These are phyloP conservation scores for Fringilla coelebs DNA, from an alignment of 2,797 vertebrate genomes.

Conservation along the genomic window DNA sequence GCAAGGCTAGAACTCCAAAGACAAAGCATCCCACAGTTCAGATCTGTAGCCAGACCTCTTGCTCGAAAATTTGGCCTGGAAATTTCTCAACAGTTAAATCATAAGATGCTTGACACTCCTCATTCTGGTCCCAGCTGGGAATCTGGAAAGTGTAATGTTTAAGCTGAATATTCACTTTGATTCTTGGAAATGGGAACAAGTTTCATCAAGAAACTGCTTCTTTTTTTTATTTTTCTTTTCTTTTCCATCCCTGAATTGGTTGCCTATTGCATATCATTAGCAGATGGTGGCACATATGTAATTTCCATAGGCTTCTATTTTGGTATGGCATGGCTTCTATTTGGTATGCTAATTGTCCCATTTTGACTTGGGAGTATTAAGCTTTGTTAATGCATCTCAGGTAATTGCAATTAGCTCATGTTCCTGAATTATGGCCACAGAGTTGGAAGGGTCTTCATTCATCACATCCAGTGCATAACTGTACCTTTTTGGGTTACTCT, in stretches of 20 bases:
- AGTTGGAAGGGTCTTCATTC: not conserved
- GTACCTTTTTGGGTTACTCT: not conserved
- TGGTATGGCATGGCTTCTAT: too few relatives aligned
- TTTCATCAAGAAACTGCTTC: not conserved
- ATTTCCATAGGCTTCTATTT: not conserved
- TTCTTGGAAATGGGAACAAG: slow-evolving; percentile 31
- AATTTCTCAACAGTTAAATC: slow-evolving; percentile 31
- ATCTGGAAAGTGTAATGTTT: slow-evolving; percentile 30
- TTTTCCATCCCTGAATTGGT: not conserved
- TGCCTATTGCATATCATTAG: not conserved
- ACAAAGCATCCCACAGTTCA: not conserved
- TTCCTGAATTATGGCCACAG: not conserved
- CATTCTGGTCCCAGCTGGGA: slow-evolving; percentile 30
- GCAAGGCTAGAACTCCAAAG: not conserved
- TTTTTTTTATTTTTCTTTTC: not conserved
- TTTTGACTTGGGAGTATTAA: not conserved
- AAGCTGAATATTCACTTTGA: slow-evolving; percentile 5
- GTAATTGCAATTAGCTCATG: not conserved
- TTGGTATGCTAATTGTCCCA: not conserved
- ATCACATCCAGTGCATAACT: not conserved
- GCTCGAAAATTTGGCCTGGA: slow-evolving; percentile 28
- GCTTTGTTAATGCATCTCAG: not conserved
- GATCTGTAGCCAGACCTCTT: slow-evolving; percentile 4
- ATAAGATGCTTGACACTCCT: not conserved
- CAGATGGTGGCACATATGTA: slow-evolving; percentile 4